phyloP scores from a whole-genome alignment of 2,113 vertebrate genomes.

The Neoarius graeffei region DNA sequence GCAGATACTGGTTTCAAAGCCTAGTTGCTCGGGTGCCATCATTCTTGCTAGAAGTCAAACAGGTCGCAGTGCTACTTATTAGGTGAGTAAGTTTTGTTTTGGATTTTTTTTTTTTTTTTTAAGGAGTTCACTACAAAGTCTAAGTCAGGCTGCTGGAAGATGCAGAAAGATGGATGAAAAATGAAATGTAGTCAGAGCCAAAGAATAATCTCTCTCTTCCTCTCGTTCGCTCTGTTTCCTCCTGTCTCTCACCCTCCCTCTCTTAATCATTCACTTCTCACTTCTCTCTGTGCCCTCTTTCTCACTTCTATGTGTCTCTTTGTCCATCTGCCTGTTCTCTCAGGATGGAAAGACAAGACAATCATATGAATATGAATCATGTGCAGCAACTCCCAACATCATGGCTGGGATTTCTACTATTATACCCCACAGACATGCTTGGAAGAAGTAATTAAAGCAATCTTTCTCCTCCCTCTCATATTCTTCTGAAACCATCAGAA shows the following conservation, averaged over 20 bases:
- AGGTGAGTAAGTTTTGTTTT: slow-evolving; percentile 26
- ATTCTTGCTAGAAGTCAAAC: slow-evolving; percentile 30
- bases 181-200: slow-evolving; percentile 17
- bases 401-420: slow-evolving; percentile 67
- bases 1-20: slow-evolving; percentile 37
- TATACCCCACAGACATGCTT: slow-evolving; percentile 67
- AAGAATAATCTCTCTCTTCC: slow-evolving; percentile 50
- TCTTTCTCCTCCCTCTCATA: slow-evolving; percentile 62
- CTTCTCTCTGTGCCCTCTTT: slow-evolving; percentile 31
- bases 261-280: slow-evolving; percentile 23
- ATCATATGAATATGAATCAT: slow-evolving; percentile 62
- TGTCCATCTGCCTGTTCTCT: slow-evolving; percentile 42
- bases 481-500: slow-evolving; percentile 56
- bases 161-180: background rate
- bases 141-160: background rate
- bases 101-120: background rate
- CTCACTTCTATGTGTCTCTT: slow-evolving; percentile 42
- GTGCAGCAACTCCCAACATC: slow-evolving; percentile 61
- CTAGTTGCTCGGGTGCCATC: slow-evolving; percentile 5
- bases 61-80: slow-evolving; percentile 37
- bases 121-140: slow-evolving; percentile 39
- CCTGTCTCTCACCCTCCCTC: slow-evolving; percentile 9
- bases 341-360: slow-evolving; percentile 63
- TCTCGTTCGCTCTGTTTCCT: background rate
- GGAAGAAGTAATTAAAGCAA: slow-evolving; percentile 74